Evolutionary conservation across 2,113 vertebrate genomes (phyloP).

Genomic region (Ondatra zibethicus): DNA sequence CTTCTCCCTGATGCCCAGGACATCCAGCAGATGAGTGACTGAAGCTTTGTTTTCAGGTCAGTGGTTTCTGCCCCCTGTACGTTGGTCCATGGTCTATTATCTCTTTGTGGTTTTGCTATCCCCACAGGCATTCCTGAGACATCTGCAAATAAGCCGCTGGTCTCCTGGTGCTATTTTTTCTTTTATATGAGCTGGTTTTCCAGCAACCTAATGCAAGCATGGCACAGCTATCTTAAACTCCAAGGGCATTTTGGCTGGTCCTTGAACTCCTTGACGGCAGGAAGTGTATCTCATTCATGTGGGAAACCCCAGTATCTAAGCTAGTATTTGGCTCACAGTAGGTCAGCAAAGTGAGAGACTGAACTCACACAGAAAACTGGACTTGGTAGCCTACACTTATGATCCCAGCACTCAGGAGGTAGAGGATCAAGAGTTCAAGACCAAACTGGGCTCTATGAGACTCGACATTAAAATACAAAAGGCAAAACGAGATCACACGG

Average conservation of each 20-base stretch:
- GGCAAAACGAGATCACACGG: neutral
- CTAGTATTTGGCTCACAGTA: neutral
- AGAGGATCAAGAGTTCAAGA: neutral
- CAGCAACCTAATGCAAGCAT: neutral
- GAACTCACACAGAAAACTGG: neutral
- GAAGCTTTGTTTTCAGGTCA: neutral
- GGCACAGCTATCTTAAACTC: neutral
- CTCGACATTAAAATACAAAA: neutral
- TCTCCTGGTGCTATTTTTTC: neutral
- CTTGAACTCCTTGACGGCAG: neutral
- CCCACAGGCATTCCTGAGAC: neutral
- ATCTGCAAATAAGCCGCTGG: neutral
- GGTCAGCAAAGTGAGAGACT: neutral
- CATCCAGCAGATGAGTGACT: neutral
- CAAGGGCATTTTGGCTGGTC: neutral
- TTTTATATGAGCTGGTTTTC: conserved; percentile 15
- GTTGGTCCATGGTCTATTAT: neutral
- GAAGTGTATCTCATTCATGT: neutral
- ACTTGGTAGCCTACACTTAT: neutral
- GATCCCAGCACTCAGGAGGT: neutral
- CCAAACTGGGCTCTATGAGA: neutral
- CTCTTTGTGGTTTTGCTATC: neutral
- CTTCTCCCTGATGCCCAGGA: too few species aligned
- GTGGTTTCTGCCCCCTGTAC: neutral
- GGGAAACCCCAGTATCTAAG: neutral